Evolutionary conservation across 2,888 invertebrate species (phyloP).

Genomic region (Zaprionus obscuricornis): DNA sequence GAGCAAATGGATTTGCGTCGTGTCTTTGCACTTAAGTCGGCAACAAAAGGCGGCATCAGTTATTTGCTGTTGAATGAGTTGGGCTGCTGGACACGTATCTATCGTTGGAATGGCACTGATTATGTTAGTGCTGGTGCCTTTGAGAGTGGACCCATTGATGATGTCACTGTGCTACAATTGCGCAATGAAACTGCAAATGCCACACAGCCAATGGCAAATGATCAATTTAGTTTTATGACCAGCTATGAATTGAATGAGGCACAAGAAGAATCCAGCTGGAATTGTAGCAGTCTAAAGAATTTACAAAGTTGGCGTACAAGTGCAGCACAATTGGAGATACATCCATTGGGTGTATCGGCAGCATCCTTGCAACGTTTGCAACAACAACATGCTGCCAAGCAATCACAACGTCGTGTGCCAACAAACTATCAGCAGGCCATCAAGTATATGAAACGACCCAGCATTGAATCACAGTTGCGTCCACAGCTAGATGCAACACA

Average conservation of each 20-base stretch:
- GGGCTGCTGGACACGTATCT: slow-evolving; percentile 83
- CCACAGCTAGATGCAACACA: slow-evolving; percentile 35
- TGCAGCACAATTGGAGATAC: slow-evolving; percentile 9
- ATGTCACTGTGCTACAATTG: slow-evolving; percentile 79
- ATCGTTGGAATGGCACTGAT: slow-evolving; percentile 80
- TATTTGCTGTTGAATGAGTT: slow-evolving; percentile 77
- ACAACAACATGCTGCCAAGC: slow-evolving; percentile 26
- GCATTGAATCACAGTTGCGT: slow-evolving; percentile 52
- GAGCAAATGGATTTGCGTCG: slow-evolving; percentile 48
- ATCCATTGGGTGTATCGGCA: slow-evolving; percentile 29
- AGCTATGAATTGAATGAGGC: slow-evolving; percentile 54
- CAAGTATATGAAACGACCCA: slow-evolving; percentile 45
- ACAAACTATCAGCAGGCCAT: slow-evolving; percentile 54
- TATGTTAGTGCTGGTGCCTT: slow-evolving; percentile 75
- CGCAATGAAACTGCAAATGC: slow-evolving; percentile 46
- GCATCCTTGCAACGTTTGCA: slow-evolving; percentile 25
- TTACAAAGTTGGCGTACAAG: slow-evolving; percentile 68
- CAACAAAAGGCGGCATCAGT: not conserved
- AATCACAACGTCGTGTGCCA: slow-evolving; percentile 25
- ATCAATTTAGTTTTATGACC: slow-evolving; percentile 82
- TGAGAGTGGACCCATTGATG: slow-evolving; percentile 84
- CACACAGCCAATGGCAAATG: too few species aligned
- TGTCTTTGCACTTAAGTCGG: slow-evolving; percentile 39
- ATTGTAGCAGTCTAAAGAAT: slow-evolving; percentile 62
- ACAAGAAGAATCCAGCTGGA: slow-evolving; percentile 25